Evolutionary conservation across 2,888 invertebrate species (phyloP).

Genomic region (Notodonta ziczac): DNA sequence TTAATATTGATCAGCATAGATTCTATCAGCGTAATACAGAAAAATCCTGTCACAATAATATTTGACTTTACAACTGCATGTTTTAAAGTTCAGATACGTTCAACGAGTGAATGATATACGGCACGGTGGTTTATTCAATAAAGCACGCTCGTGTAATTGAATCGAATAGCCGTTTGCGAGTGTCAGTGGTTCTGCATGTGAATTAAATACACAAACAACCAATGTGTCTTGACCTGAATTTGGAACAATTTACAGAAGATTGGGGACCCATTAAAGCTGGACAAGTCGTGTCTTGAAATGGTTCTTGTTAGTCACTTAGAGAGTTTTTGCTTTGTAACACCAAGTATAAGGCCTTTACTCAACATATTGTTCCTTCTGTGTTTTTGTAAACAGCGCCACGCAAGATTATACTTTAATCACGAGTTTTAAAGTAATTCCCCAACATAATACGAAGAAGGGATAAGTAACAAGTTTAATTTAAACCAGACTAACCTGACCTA

Average conservation of each 20-base stretch:
- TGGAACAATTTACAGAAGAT: not conserved
- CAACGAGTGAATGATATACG: slow-evolving; percentile 3
- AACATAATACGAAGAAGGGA: too few relatives aligned
- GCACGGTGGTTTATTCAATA: slow-evolving; percentile 19
- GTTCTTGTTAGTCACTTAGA: not conserved
- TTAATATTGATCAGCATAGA: slow-evolving; percentile 2
- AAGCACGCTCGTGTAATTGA: slow-evolving; percentile 45
- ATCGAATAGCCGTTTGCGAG: slow-evolving; percentile 53
- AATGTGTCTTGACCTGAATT: slow-evolving; percentile 10
- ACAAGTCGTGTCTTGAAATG: not conserved
- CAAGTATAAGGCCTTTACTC: too few relatives aligned
- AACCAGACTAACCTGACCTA: not conserved
- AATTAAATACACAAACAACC: slow-evolving; percentile 42
- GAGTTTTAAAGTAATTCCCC: too few relatives aligned
- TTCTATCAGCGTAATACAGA: not conserved
- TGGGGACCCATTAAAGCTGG: not conserved
- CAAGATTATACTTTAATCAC: too few relatives aligned
- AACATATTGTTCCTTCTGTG: too few relatives aligned
- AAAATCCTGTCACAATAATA: not conserved
- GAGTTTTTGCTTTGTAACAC: not conserved
- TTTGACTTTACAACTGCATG: not conserved
- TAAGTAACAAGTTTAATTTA: not conserved
- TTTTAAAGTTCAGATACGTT: slow-evolving; percentile 16
- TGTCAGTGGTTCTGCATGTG: slow-evolving; percentile 49
- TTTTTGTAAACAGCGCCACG: not conserved